Base-by-base conservation (phyloP, 2,888 invertebrate genomes). In the Drosophila pseudotakahashii region DNA sequence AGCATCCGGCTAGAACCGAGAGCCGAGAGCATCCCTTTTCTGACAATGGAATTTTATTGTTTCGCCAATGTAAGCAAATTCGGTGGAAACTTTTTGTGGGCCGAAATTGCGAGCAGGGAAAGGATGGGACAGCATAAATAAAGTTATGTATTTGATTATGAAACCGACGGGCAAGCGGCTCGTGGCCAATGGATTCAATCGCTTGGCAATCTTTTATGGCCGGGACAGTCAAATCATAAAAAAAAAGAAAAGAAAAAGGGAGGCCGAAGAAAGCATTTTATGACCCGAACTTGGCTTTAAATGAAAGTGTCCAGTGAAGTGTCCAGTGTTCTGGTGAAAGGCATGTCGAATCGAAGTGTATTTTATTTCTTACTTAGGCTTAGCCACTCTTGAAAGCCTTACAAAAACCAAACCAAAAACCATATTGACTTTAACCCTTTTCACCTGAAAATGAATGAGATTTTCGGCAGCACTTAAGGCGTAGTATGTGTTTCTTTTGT, bases 11-110 rank as follows among this genome's bases (percentile, higher is more conserved):
- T 37, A 39, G 55, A 37, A 16, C 57, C 68, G 44, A 36, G 44
- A 44, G 14, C 57, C 68, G 44, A 36, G 39, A 44, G 58, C 63
- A 72, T 72, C 57, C 62, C 41, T 48, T 70, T 14, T 71, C 55
- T 44, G 51, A 83, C 83, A 82, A 82, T 80, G 73, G 60, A 48
- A 85, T 88, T 88, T 85, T 80, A 85, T 85, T 88, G 88, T 80
- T 84, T 81, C 73, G 80, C 62, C 88, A 75, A 82, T 80, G 80
- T 88, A 85, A 82, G 82, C 88, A 85, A 88, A 88, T 85, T 88
- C 77, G 51, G 63, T 67, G 48, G 68, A 69, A 67, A 83, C 76
- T 75, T 81, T 83, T 72, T 54, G 30, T 36, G 51, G 58, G 47
- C 47, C 47, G 5, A 11, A 34, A 34, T 11, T 3, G 34, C 39